Base-by-base conservation (phyloP, 1,140 invertebrate genomes). In the Muscidifurax raptorellus region DNA sequence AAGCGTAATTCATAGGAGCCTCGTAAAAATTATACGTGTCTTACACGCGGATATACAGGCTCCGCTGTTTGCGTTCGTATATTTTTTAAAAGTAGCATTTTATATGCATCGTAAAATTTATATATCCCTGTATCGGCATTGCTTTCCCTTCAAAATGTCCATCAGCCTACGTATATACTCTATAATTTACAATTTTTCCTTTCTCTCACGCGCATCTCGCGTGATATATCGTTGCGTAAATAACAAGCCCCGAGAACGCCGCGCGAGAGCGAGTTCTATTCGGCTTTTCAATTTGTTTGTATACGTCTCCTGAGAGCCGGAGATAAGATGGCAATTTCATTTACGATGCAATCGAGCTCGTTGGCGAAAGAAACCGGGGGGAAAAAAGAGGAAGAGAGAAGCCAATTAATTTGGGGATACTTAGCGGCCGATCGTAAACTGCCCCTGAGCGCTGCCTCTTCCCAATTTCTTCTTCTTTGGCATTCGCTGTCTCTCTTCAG, bases 321-420 rank as follows among this genome's bases (percentile, higher is more conserved):
- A 74, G 40, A 67, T 32, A 84, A 82, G 77, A 83, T 84, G 82
- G 83, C 44, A 82, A 79, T 85, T 27, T 74, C 80, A 78, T 87
- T 89, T 87, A 88, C 87, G 86, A 86, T 80, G 28, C 78, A 74
- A 75, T 80, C 76, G 77, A 75, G 78, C 15, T 30, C 30, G 1
- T 75, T 40, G 28, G 52, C 22, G 74, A 67, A 66, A 47, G 71
- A 79, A 83, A 75, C n/a, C 28, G 52, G 67, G 76, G 66, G 30
- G 77, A 40, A 27, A 66, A 83, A 67, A 76, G 59, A 52, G 69
- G 47, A 22, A 71, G 30, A 30, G 64, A 81, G 71, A 79, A 83
- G 86, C 88, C 87, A 91, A 91, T 92, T 92, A 90, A 90, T 90
- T 87, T 86, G 76, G 86, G 85, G 84, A 87, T 86, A 85, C 84